phyloP scores from a whole-genome alignment of 2,113 vertebrate species.

The Callipepla squamata region DNA sequence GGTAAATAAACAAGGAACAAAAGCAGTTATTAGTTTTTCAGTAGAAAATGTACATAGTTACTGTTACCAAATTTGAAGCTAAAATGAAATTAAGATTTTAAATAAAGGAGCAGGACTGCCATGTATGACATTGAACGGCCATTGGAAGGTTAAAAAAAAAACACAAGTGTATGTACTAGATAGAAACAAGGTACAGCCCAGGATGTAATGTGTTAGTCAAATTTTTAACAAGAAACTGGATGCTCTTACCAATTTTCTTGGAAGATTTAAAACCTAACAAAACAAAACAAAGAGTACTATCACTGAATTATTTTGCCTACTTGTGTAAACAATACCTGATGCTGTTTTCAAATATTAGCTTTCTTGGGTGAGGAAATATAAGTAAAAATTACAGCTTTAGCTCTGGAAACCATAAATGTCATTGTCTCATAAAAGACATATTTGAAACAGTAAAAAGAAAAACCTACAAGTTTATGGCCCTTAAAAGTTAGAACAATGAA shows the following conservation, averaged over 20 bases:
- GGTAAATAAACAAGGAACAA: neutral
- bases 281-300: neutral
- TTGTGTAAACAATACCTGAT: neutral
- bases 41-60: neutral
- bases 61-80: neutral
- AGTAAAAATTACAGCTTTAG: neutral
- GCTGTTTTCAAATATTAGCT: neutral
- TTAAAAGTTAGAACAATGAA: neutral
- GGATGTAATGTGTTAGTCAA: neutral
- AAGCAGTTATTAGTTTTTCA: neutral
- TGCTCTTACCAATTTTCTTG: constrained; percentile 45
- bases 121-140: neutral
- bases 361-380: neutral
- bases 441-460: neutral
- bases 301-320: neutral
- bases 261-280: constrained; percentile 39
- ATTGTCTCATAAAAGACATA: neutral
- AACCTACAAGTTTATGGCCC: neutral
- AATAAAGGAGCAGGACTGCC: neutral
- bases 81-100: neutral
- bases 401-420: neutral
- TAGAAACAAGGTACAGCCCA: neutral
- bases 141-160: neutral
- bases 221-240: neutral
- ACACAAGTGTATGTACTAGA: neutral